phyloP scores from a whole-genome alignment of 2,888 invertebrate species.

The Ochropleura plecta region DNA sequence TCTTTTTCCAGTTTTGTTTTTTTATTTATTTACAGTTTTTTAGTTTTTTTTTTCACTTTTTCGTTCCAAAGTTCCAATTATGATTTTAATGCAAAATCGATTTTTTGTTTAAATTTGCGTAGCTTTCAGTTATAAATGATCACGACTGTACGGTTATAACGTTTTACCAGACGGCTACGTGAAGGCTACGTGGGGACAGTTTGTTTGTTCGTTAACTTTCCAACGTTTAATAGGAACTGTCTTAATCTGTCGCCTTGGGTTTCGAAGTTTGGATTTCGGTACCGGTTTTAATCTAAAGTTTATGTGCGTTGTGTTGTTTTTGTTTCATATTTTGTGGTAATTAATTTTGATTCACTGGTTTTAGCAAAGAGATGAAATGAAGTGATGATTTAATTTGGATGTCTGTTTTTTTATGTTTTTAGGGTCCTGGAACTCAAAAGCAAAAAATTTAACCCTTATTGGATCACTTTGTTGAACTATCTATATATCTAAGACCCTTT shows the following conservation, averaged over 20 bases:
- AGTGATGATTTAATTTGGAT: background rate
- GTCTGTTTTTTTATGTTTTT: background rate
- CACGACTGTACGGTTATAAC: conserved; percentile 39
- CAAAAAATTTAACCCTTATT: no score
- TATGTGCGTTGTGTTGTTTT: conserved; percentile 26
- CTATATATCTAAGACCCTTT: no score
- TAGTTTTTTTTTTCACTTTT: no score
- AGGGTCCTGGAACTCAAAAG: no score
- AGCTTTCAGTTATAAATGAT: background rate
- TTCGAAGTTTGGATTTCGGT: conserved; percentile 41
- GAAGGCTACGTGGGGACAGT: conserved; percentile 56
- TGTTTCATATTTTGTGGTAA: conserved; percentile 33
- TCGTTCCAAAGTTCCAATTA: background rate
- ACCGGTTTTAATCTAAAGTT: conserved; percentile 51
- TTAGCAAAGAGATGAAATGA: background rate
- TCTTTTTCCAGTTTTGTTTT: no score
- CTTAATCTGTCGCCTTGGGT: conserved; percentile 62
- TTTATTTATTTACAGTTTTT: no score
- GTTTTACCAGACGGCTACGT: conserved; percentile 59
- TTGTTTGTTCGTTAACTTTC: conserved; percentile 66
- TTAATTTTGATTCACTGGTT: conserved; percentile 28
- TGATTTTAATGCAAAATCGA: background rate
- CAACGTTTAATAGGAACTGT: conserved; percentile 64
- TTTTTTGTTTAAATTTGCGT: background rate
- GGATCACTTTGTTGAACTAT: no score